phyloP scores from a whole-genome alignment of 2,113 vertebrate genomes.

The Heterochromis multidens region DNA sequence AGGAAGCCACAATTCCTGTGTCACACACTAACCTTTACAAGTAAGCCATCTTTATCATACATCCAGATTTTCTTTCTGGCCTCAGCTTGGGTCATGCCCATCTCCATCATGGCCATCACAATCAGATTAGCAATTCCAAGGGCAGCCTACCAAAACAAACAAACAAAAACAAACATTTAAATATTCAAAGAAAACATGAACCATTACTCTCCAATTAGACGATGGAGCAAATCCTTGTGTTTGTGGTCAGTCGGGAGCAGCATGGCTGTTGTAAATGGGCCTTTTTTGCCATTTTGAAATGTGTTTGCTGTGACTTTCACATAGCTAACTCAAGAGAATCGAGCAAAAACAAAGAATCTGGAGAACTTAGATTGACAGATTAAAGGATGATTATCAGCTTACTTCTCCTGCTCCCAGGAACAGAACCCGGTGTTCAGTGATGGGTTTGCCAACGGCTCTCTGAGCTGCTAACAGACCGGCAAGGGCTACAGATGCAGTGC shows the following conservation, averaged over 20 bases:
- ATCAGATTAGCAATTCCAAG: constrained; percentile 97
- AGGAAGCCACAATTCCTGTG: constrained; percentile 53
- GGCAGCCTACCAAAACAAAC: constrained; percentile 79
- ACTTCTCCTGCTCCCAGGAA: constrained; percentile 98
- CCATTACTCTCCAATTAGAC: not conserved
- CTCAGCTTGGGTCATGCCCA: constrained; percentile 78
- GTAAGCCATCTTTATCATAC: constrained; percentile 90
- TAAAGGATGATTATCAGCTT: not conserved
- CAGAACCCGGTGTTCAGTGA: constrained; percentile 89
- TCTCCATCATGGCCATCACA: constrained; percentile 92
- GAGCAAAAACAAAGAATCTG: not conserved
- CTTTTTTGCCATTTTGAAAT: not conserved
- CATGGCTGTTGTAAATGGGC: not conserved
- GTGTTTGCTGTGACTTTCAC: not conserved
- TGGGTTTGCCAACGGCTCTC: constrained; percentile 81
- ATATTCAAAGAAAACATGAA: not conserved
- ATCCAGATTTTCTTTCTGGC: constrained; percentile 90
- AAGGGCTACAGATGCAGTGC: constrained; percentile 91
- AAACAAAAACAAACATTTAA: fast-evolving
- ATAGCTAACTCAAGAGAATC: not conserved
- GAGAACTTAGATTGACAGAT: not conserved
- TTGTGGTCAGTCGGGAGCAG: not conserved
- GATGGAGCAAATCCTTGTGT: not conserved
- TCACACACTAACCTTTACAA: constrained; percentile 81
- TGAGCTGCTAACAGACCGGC: constrained; percentile 90